phyloP scores from a whole-genome alignment of 2,888 invertebrate species.

The Steinernema scapterisci region DNA sequence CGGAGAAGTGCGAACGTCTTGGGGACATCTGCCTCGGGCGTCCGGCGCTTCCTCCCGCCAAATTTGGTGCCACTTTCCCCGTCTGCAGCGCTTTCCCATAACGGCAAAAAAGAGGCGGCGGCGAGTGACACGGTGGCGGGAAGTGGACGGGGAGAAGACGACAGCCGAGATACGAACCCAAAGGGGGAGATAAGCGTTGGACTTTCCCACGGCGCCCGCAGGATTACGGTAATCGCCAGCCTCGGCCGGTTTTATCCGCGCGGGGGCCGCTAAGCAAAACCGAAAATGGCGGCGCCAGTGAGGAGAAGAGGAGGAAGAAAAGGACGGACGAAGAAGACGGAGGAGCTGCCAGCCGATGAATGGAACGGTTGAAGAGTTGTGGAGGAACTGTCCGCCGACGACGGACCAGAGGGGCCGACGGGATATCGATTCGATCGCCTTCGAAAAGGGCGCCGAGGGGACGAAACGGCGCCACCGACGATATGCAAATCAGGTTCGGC shows the following conservation, averaged over 20 bases:
- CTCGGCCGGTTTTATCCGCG: neutral
- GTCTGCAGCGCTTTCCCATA: constrained; percentile 23
- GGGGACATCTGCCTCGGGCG: constrained; percentile 27
- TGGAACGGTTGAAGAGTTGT: neutral
- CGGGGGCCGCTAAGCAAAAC: neutral
- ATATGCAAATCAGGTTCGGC: neutral
- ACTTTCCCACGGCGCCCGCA: neutral
- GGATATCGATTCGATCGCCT: neutral
- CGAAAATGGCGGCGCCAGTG: neutral
- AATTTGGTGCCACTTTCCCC: constrained; percentile 21
- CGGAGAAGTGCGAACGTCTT: neutral
- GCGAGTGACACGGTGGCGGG: constrained; percentile 1
- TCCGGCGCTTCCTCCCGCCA: constrained; percentile 13
- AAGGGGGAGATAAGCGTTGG: neutral
- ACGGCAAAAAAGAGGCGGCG: constrained; percentile 16
- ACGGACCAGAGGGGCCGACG: neutral
- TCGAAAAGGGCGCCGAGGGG: neutral
- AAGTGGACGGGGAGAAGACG: neutral
- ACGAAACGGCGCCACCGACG: no score
- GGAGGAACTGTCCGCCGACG: neutral
- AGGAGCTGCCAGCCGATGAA: neutral
- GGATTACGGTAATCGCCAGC: constrained; percentile 14
- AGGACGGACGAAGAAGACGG: no score
- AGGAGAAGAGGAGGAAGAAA: no score
- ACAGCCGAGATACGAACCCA: neutral